Base-by-base conservation (phyloP, 2,888 invertebrate species). In the Pseudococcus longispinus region DNA sequence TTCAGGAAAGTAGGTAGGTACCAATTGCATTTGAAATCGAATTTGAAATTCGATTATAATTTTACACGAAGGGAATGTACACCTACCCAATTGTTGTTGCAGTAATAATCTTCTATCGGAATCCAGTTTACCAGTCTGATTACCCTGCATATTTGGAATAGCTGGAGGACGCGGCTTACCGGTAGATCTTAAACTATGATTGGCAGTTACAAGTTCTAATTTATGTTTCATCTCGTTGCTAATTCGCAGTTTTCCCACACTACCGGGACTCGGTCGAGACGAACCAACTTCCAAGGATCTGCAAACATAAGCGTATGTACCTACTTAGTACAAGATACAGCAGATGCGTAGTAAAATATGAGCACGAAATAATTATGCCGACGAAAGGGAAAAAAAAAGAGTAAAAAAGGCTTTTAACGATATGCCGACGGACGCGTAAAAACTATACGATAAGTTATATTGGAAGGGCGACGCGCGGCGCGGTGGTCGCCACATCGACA, bases 201-300 rank as follows among this genome's bases (percentile, higher is more conserved):
- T 96, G 0, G 96, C 95, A 0, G 97, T 97, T 0, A 97, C 96
- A 90, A 95, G 94, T 90, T 97, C 97, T 88, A 97, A 90, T 88
- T 97, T 93, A 90, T 96, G 95, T 18, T 96, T 93, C 97, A 97
- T 97, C 91, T 97, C 97, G 0, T 96, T 95, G 90, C 96, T 97
- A 11, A 97, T 93, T 89, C 97, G 96, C 0, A 97, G 91, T 90
- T 97, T 97, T 0, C 97, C 97, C 5, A 97, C 95, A 90, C 96
- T 96, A 2, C 96, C 96, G 0, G 96, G 96, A 0, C 95, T 94
- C 0, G 96, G 96, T 65, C 96, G 92, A 87, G 95, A 94, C 0
- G 95, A 95, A 0, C 96, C 96, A 29, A 96, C 94, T 90, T 96
- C 96, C 89, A 96, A 95, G 88, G 95, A 95, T 86, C 89, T 89